These are phyloP conservation scores for Cyprinodon variegatus DNA, from an alignment of 2,113 vertebrate species.

Conservation along the genomic window DNA sequence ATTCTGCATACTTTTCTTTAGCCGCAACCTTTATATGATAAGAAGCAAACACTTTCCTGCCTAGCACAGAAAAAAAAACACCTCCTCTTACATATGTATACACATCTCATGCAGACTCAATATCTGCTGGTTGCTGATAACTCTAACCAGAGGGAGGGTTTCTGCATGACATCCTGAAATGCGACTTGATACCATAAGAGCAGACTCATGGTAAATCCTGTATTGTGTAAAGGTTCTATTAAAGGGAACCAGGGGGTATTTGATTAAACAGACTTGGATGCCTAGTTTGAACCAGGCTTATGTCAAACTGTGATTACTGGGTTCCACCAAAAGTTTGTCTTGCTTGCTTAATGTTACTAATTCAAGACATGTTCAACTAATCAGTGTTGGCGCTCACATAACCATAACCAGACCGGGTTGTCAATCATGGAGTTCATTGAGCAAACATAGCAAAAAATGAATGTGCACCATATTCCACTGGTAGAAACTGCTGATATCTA, in stretches of 20 bases:
- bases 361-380: too few species aligned
- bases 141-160: slow-evolving; percentile 42
- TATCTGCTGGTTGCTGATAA: slow-evolving; percentile 51
- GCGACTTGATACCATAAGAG: slow-evolving; percentile 45
- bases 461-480: too few species aligned
- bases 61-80: slow-evolving; percentile 1
- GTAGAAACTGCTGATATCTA: too few species aligned
- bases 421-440: too few species aligned
- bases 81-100: slow-evolving; percentile 21
- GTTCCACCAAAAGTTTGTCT: too few species aligned
- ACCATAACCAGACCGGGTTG: too few species aligned
- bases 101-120: slow-evolving; percentile 11
- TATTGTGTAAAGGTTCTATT: slow-evolving; percentile 46
- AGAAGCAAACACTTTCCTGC: slow-evolving; percentile 1
- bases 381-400: too few species aligned
- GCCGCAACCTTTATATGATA: slow-evolving; percentile 4
- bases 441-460: too few species aligned
- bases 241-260: not conserved
- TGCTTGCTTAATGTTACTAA: too few species aligned
- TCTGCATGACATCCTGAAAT: slow-evolving; percentile 62
- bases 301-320: too few species aligned
- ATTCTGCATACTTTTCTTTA: not conserved
- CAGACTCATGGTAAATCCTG: slow-evolving; percentile 39
- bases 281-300: too few species aligned
- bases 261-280: not conserved